Evolutionary conservation across 2,888 invertebrate species (phyloP).

Genomic region (Escarpia spicata): DNA sequence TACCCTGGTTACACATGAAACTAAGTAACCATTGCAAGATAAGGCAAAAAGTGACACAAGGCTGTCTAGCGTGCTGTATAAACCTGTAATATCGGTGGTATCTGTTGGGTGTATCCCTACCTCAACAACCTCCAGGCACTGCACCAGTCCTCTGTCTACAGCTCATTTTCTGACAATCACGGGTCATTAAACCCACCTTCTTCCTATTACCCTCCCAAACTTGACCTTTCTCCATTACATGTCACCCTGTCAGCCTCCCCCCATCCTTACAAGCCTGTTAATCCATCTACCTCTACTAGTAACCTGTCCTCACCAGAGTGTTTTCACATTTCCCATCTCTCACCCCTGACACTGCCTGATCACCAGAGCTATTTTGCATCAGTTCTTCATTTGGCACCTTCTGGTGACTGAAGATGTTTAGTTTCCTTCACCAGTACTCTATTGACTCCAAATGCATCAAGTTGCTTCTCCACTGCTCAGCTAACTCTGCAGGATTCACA

Average conservation of each 20-base stretch:
- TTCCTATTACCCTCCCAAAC: background rate
- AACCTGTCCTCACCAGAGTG: background rate
- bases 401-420: background rate
- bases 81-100: background rate
- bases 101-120: background rate
- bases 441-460: background rate
- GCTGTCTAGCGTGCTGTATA: too few species aligned
- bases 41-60: too few species aligned
- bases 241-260: background rate
- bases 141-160: background rate
- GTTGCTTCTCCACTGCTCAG: background rate
- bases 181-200: background rate
- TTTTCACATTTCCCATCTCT: background rate
- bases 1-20: background rate
- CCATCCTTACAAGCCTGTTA: background rate
- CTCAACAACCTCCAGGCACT: background rate
- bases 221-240: background rate
- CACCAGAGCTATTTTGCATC: background rate
- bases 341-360: background rate
- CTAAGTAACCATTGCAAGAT: background rate
- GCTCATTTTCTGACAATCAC: constrained; percentile 9
- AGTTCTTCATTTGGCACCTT: background rate
- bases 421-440: background rate
- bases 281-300: background rate
- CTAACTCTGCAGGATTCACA: background rate